Evolutionary conservation across 2,113 vertebrate species (phyloP).

Genomic region (Pituophis catenifer): DNA sequence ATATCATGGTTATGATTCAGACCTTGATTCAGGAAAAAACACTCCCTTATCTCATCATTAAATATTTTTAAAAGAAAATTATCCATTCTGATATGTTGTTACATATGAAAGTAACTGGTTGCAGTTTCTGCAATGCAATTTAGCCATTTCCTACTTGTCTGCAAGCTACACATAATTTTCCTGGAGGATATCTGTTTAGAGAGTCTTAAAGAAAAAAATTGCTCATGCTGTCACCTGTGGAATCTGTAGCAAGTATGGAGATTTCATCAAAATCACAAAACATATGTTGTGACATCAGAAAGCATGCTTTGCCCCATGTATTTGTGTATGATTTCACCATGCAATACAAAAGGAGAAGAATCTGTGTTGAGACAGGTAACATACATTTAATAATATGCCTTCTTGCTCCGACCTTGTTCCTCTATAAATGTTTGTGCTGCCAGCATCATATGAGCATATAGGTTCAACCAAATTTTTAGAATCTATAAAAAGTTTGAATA

Average conservation of each 20-base stretch:
- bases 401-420: no score
- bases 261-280: neutral
- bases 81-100: neutral
- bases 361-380: neutral
- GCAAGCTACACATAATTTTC: neutral
- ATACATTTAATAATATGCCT: neutral
- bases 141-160: neutral
- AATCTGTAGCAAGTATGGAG: neutral
- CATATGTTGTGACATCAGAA: neutral
- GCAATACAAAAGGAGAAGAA: neutral
- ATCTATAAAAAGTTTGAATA: no score
- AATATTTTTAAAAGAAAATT: neutral
- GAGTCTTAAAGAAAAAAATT: neutral
- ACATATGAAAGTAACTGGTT: neutral
- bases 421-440: no score
- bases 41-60: neutral
- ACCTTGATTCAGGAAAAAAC: neutral
- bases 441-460: no score
- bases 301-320: neutral
- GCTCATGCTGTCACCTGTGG: neutral
- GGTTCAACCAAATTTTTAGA: no score
- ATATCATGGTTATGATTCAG: neutral
- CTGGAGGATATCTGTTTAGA: neutral
- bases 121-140: neutral
- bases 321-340: neutral